phyloP scores from a whole-genome alignment of 2,113 vertebrate genomes.

The Oreochromis niloticus region DNA sequence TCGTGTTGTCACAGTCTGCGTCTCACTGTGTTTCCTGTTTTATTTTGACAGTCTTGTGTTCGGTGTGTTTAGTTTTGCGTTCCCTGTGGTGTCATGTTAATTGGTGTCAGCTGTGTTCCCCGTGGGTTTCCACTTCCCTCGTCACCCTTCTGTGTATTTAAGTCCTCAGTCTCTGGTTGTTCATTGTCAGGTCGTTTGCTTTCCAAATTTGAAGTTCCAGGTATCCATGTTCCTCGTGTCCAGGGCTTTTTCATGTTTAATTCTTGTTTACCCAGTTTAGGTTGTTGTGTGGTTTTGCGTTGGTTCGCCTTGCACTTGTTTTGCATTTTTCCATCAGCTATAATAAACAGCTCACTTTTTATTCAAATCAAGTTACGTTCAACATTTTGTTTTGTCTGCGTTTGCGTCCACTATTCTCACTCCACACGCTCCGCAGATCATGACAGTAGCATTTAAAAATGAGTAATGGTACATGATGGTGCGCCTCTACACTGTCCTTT shows the following conservation, averaged over 20 bases:
- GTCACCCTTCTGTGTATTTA: not conserved
- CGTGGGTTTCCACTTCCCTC: not conserved
- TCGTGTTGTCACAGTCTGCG: not conserved
- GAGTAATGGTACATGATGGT: fast-evolving
- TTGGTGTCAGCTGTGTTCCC: not conserved
- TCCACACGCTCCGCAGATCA: not conserved
- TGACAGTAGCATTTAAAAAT: not conserved
- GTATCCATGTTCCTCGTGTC: not conserved
- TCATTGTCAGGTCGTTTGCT: fast-evolving
- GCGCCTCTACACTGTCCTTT: not conserved
- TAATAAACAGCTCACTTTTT: not conserved
- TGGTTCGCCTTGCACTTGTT: not conserved
- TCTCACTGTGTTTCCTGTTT: not conserved
- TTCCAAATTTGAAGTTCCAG: not conserved
- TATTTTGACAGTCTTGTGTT: not conserved
- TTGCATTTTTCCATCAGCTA: not conserved
- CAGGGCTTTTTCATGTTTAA: not conserved
- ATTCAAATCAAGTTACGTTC: not conserved
- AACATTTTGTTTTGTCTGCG: fast-evolving
- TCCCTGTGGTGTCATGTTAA: not conserved
- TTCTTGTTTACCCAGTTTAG: not conserved
- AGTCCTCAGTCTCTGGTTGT: not conserved
- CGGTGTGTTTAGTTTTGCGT: not conserved
- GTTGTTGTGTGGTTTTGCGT: fast-evolving
- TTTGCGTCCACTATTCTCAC: fast-evolving